phyloP scores from a whole-genome alignment of 2,797 vertebrate genomes.

The Pogoniulus pusillus region DNA sequence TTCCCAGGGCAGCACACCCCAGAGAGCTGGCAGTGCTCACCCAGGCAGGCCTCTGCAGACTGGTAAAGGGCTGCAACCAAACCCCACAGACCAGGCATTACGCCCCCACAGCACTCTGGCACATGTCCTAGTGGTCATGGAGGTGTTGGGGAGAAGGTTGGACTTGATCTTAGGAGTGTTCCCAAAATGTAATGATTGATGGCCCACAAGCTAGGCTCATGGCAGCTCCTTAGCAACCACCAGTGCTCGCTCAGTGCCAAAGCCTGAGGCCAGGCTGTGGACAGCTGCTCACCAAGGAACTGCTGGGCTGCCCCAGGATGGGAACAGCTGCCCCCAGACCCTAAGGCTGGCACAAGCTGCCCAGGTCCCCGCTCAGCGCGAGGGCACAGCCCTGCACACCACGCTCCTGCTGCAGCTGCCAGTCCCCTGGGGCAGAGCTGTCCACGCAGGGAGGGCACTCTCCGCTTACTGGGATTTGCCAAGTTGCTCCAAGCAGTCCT shows the following conservation, averaged over 20 bases:
- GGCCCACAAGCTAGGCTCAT: not conserved
- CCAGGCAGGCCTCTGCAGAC: conserved; percentile 33
- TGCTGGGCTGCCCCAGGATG: not conserved
- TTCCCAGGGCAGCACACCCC: conserved; percentile 33
- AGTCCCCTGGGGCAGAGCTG: conserved; percentile 40
- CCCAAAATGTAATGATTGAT: too few relatives aligned
- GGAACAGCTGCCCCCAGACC: not conserved
- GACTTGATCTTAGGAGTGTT: too few relatives aligned
- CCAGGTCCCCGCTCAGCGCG: not conserved
- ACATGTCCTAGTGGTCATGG: too few relatives aligned
- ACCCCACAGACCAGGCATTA: not conserved
- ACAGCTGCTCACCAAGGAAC: not conserved
- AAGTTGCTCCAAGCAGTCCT: too few relatives aligned
- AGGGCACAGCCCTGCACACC: conserved; percentile 31
- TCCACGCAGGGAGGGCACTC: not conserved
- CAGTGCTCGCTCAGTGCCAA: not conserved
- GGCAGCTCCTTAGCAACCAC: not conserved
- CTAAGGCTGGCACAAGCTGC: not conserved
- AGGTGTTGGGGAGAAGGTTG: too few relatives aligned
- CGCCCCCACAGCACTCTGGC: too few relatives aligned
- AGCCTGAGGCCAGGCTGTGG: not conserved
- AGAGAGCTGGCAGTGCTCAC: conserved; percentile 27
- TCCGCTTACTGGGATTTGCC: too few relatives aligned
- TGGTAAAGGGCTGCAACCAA: conserved; percentile 34
- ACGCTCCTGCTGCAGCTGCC: conserved; percentile 49